A percentile compares a stretch with the other conserved stretches of the same genome.
phyloP scores from a whole-genome alignment of 2,113 vertebrate genomes.

The human region GRCh38 chr4:161502001-161502500 shows the following conservation, averaged over 20 bases:
- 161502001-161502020: not conserved
- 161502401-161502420: not conserved
- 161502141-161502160: not conserved
- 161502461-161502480: not conserved
- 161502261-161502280: not conserved
- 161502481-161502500: not conserved
- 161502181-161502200: not conserved
- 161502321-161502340: not conserved
- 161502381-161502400: slow-evolving; percentile 2
- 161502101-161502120: not conserved
- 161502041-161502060: not conserved
- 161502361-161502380: not conserved
- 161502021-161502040: not conserved
- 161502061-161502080: not conserved
- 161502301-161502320: not conserved
- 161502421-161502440: not conserved
- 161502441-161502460: not conserved
- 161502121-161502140: not conserved
- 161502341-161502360: not conserved
- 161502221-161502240: not conserved
- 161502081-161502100: not conserved
- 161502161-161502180: not conserved
- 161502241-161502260: not conserved
- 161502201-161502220: not conserved
- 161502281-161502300: not conserved